Percentiles rank a stretch among this genome's conserved stretches.
Conservation (phyloP, 1,140 invertebrate species). For the Lerema accius region DNA sequence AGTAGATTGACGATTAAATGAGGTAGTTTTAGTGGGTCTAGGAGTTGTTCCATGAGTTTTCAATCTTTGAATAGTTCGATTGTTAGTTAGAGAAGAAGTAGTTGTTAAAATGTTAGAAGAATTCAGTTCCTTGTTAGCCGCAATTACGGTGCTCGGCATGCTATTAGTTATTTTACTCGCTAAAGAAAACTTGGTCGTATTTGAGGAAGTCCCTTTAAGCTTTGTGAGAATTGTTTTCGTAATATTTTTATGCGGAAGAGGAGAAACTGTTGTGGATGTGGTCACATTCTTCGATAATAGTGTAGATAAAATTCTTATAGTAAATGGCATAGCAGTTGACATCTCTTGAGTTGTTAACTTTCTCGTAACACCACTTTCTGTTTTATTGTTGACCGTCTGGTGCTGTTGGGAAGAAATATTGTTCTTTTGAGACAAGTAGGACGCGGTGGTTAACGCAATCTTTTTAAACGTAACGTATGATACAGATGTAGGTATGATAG, state of each 20-base stretch:
- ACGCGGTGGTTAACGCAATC: conserved; percentile 66
- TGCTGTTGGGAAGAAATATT: conserved; percentile 36
- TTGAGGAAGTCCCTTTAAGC: conserved; percentile 35
- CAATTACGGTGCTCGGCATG: conserved; percentile 61
- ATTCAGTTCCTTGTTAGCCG: conserved; percentile 50
- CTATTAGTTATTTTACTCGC: conserved; percentile 70
- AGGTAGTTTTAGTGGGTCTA: conserved; percentile 18
- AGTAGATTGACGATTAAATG: conserved; percentile 19
- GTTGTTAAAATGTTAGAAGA: conserved; percentile 62
- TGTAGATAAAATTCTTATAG: conserved; percentile 48
- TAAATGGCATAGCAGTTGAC: conserved; percentile 51
- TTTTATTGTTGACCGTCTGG: conserved; percentile 41
- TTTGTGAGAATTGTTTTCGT: conserved; percentile 40
- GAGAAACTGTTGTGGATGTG: conserved; percentile 34
- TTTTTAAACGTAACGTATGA: conserved; percentile 74
- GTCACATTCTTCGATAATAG: conserved; percentile 40
- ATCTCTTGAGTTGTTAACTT: conserved; percentile 49
- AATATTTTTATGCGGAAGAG: conserved; percentile 38
- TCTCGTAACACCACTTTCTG: conserved; percentile 54
- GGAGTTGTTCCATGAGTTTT: conserved; percentile 11
- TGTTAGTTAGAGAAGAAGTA: conserved; percentile 58
- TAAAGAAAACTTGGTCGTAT: conserved; percentile 42
- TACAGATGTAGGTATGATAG: conserved; percentile 76
- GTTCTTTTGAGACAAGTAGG: conserved; percentile 52
- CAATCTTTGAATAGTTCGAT: conserved; percentile 28